Evolutionary conservation across 2,113 vertebrate species (phyloP), one percentile per base, ranked within the genome.

Genomic region (Malurus melanocephalus): DNA sequence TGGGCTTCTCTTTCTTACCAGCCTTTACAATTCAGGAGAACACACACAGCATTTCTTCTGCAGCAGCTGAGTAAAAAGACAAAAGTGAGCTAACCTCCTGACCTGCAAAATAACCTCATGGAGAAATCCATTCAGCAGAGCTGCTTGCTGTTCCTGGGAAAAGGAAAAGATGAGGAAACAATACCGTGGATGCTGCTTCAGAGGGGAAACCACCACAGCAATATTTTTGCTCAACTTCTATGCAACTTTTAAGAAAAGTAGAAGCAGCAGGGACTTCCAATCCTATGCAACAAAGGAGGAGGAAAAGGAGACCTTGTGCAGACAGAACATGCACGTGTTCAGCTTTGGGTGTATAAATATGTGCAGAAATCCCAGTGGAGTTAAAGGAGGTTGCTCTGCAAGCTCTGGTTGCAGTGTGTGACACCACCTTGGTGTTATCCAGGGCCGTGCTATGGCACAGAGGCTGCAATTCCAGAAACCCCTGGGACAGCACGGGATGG

Each of bases 1-100:
- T 64, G 0, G 60, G 79, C 89, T 86, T 57, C 94, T 74, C 48
- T 42, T 80, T 94, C 85, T 85, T 15, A 61, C 61, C 66, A 81
- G 79, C 67, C 81, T 89, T 94, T 74, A 74, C 72, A 87, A 81
- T 77, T 30, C 56, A 74, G 81, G 30, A 78, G 64, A 56, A 77
- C 30, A 43, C 69, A 73, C 42, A 74, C 56, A 82, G 75, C 64
- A 77, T 52, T 91, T 74, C 85, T 93, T 87, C 89, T 66, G 60
- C 82, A 89, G 74, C 24, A 60, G 64, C 3, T 62, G 11, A 82
- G 56, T 20, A 22, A 62, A 46, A 80, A 87, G 81, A 91, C 87
- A 93, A 89, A 92, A 94, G 93, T 57, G 45, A 91, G 45, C 82
- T 91, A 77, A 93, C 91, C 95, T 80, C 79, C 75, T 92, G 95